A percentile compares a stretch with the other conserved stretches of the same genome.
Conservation (phyloP, 2,797 vertebrate species). For the Chaetodon trifasciatus region DNA sequence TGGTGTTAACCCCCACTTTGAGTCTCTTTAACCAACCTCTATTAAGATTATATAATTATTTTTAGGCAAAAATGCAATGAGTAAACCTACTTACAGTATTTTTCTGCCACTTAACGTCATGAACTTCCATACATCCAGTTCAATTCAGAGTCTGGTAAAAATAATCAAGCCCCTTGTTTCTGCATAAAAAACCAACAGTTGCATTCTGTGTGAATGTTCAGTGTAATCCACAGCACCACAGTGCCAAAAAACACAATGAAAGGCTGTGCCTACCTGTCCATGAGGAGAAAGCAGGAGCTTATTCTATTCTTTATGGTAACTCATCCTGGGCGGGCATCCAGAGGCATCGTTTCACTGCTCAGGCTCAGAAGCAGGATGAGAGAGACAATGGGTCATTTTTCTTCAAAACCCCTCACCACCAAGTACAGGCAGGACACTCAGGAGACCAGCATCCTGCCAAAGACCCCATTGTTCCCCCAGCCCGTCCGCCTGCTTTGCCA, state of each 20-base stretch:
- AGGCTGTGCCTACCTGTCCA: slow-evolving; percentile 78
- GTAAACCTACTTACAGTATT: neutral
- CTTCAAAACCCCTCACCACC: slow-evolving; percentile 86
- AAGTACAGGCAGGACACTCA: slow-evolving; percentile 85
- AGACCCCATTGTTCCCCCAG: slow-evolving; percentile 79
- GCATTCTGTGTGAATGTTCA: neutral
- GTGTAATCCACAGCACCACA: slow-evolving; percentile 18
- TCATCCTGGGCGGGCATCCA: slow-evolving; percentile 67
- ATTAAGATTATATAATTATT: neutral
- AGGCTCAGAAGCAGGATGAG: slow-evolving; percentile 69
- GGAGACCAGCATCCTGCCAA: slow-evolving; percentile 76
- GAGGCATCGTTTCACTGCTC: slow-evolving; percentile 71
- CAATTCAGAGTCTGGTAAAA: neutral
- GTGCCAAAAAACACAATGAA: neutral
- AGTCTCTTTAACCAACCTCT: neutral
- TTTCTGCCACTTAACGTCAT: neutral
- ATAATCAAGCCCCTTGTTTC: neutral
- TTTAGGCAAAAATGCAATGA: neutral
- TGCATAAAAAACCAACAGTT: neutral
- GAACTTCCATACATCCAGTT: neutral
- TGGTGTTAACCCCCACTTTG: no score
- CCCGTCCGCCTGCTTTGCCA: slow-evolving; percentile 50
- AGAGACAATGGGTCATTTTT: slow-evolving; percentile 84
- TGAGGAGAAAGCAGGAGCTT: slow-evolving; percentile 41
- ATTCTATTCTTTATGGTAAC: slow-evolving; percentile 47